Percentiles rank a stretch among this genome's conserved stretches.
phyloP scores from a whole-genome alignment of 2,797 vertebrate genomes.

The Pogonophryne albipinna region DNA sequence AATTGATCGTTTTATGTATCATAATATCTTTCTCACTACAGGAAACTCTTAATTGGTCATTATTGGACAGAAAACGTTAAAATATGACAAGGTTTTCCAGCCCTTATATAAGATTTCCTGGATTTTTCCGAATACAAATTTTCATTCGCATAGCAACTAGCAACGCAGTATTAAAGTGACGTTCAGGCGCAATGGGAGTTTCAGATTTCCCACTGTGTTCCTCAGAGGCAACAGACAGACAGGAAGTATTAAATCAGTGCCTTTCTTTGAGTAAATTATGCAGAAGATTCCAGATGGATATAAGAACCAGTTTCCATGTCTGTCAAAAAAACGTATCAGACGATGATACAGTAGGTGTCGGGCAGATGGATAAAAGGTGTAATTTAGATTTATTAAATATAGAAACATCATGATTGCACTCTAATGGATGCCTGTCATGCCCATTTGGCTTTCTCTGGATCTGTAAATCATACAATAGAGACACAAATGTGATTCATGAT shows the following conservation, averaged over 20 bases:
- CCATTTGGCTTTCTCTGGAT: background rate
- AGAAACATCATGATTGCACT: background rate
- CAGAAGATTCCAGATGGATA: background rate
- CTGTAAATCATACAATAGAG: background rate
- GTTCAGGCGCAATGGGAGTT: conserved; percentile 10
- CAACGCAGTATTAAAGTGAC: background rate
- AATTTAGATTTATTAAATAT: conserved; percentile 15
- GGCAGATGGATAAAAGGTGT: background rate
- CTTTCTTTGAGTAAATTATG: background rate
- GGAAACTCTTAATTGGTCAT: no score
- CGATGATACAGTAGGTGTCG: conserved; percentile 1
- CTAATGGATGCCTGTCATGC: background rate
- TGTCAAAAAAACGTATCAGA: background rate
- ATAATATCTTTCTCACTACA: background rate
- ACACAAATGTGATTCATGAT: background rate
- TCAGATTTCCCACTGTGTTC: background rate
- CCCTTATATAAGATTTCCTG: background rate
- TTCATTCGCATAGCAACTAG: no score
- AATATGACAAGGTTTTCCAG: background rate
- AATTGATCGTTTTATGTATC: background rate
- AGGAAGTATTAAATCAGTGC: background rate
- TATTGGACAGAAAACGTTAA: no score
- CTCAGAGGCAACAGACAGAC: conserved; percentile 9
- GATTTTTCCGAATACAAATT: background rate
- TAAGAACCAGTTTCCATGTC: background rate